Base-by-base conservation (phyloP, 2,113 vertebrate genomes). In the Lampris megalopsis region DNA sequence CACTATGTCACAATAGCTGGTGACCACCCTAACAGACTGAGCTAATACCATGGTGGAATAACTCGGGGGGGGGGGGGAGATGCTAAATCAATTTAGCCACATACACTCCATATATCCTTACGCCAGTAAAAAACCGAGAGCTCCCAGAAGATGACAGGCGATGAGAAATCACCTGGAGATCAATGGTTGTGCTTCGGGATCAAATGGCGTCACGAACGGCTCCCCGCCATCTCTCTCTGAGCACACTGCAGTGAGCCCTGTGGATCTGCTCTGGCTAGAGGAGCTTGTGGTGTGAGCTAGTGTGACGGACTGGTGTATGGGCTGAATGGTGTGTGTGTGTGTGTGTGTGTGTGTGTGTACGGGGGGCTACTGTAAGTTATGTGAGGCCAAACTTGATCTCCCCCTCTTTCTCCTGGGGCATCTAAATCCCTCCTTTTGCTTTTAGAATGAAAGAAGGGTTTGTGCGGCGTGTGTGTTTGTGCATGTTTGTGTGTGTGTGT, bases 211-310 rank as follows among this genome's bases (percentile, higher is more conserved):
- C 76, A 38, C 49, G 41, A 13, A 50, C 63, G 2, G 42, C 40
- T 75, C 8, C 3, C 58, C 40, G 69, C 79, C 47, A 78, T 53
- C 24, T 50, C 38, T 62, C 71, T 38, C 9, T 50, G 49, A 61
- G 37, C 38, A 69, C 60, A 68, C 45, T 71, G 60, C 82, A 77
- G 75, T 71, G 53, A 71, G 76, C 82, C 75, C 79, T 5, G 24
- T 56, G 62, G 68, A 40, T 68, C 52, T 72, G 59, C 63, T 69
- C 57, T 74, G 78, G 73, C 47, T 35, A 24, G 4, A 47, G 59
- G 67, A 84, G 72, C 13, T 71, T 68, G 68, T 63, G 81, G 71
- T n/a, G 52, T 58, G 79, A 72, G 50, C 50, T 10, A 4, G 66
- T 3, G 10, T 66, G 67, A 77, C 81, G 74, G 68, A 72, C 67